These are phyloP conservation scores for Tenthredo distinguenda DNA, from an alignment of 2,888 invertebrate genomes.

Conservation along the genomic window DNA sequence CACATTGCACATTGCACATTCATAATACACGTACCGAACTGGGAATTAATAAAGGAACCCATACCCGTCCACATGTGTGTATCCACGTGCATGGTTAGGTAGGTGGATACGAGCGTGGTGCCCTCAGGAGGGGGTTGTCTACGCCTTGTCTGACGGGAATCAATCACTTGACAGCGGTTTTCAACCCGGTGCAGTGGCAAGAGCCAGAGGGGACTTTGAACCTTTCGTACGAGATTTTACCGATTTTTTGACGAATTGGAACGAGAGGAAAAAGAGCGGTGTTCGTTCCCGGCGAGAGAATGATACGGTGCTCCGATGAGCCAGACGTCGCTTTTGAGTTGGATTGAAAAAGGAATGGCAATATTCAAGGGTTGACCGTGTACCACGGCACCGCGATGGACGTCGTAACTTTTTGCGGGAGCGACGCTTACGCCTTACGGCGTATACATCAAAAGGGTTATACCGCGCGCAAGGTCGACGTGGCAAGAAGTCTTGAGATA, in stretches of 20 bases:
- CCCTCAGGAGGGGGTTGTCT: slow-evolving; percentile 71
- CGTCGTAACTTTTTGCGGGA: slow-evolving; percentile 8
- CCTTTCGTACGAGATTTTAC: neutral
- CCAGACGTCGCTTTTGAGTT: neutral
- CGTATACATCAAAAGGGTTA: slow-evolving; percentile 8
- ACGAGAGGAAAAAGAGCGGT: neutral
- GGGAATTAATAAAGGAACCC: slow-evolving; percentile 15
- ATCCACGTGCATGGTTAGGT: slow-evolving; percentile 5
- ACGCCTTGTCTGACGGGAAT: slow-evolving; percentile 75
- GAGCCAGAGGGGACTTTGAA: neutral
- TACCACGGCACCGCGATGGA: neutral
- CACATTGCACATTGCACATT: neutral
- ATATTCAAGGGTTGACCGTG: slow-evolving; percentile 21
- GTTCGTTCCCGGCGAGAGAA: neutral
- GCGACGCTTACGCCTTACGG: neutral
- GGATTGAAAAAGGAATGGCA: neutral
- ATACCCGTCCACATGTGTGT: neutral
- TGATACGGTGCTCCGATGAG: neutral
- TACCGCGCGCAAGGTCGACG: slow-evolving; percentile 19
- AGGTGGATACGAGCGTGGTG: slow-evolving; percentile 42
- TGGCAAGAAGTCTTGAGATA: slow-evolving; percentile 10
- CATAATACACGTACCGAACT: neutral
- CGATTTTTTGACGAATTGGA: neutral
- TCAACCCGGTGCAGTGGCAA: slow-evolving; percentile 60
- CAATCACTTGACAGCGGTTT: slow-evolving; percentile 73